Evolutionary conservation across 2,888 invertebrate species (phyloP).

Genomic region (Torymus aiolomorphi): DNA sequence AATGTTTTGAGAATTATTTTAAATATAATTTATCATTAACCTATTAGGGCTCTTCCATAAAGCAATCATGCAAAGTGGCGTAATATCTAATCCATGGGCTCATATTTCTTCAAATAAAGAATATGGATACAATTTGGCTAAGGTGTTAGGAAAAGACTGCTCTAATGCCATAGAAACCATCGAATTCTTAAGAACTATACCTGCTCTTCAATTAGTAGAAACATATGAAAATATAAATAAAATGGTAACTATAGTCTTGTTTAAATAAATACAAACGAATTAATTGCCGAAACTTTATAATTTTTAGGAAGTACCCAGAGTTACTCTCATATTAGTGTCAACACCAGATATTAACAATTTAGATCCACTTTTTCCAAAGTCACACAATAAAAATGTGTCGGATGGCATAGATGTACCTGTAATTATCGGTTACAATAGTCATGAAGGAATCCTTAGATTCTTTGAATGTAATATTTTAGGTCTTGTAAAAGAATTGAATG

Average conservation of each 20-base stretch:
- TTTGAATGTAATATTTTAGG: slow-evolving; percentile 17
- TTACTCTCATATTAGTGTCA: slow-evolving; percentile 53
- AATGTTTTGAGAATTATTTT: not conserved
- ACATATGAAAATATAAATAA: slow-evolving; percentile 62
- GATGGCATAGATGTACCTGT: slow-evolving; percentile 76
- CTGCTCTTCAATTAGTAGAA: slow-evolving; percentile 68
- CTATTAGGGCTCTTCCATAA: slow-evolving; percentile 67
- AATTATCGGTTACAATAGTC: slow-evolving; percentile 77
- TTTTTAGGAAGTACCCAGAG: slow-evolving; percentile 45
- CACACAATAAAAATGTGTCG: slow-evolving; percentile 67
- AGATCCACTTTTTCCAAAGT: slow-evolving; percentile 65
- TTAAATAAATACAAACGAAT: not conserved
- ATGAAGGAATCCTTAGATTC: slow-evolving; percentile 75
- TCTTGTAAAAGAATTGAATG: slow-evolving; percentile 54
- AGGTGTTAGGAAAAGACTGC: slow-evolving; percentile 61
- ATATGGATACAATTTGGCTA: slow-evolving; percentile 57
- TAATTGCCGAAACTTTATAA: not conserved
- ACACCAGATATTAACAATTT: slow-evolving; percentile 56
- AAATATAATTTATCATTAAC: not conserved
- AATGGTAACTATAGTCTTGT: slow-evolving; percentile 43
- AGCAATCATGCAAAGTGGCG: slow-evolving; percentile 68
- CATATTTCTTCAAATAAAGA: slow-evolving; percentile 48
- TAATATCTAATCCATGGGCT: slow-evolving; percentile 58
- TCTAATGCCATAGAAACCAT: slow-evolving; percentile 61
- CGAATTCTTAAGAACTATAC: slow-evolving; percentile 60